Conservation (phyloP, 2,797 vertebrate genomes). For the Microctenopoma steveboyesi region DNA sequence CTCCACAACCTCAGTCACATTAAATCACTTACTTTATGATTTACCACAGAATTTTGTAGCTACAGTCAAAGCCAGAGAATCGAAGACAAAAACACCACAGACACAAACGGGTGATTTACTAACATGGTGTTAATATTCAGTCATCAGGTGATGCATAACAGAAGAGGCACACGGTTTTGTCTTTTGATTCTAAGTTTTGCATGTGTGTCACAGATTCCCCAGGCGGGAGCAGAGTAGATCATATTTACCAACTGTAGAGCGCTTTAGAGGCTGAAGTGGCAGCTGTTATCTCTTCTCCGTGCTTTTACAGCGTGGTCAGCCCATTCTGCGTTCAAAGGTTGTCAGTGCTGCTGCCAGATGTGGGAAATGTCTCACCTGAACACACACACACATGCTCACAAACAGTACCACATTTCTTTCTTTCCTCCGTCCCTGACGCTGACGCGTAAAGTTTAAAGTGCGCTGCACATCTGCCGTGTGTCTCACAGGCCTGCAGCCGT, state of each 20-base stretch:
- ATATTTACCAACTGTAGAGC: neutral
- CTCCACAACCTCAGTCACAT: no score
- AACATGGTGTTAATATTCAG: no score
- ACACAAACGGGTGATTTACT: no score
- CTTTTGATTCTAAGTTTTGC: neutral
- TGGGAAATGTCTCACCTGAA: slow-evolving; percentile 73
- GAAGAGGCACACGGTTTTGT: no score
- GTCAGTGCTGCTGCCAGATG: slow-evolving; percentile 9
- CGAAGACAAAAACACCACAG: no score
- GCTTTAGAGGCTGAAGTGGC: neutral
- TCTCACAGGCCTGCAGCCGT: slow-evolving; percentile 52
- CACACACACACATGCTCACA: slow-evolving; percentile 34
- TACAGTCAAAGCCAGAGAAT: no score
- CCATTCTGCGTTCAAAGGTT: slow-evolving; percentile 40
- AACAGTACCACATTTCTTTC: slow-evolving; percentile 24
- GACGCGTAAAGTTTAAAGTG: slow-evolving; percentile 67
- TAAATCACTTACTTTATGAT: no score
- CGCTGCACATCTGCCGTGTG: slow-evolving; percentile 59
- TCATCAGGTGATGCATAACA: no score
- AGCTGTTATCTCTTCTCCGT: neutral
- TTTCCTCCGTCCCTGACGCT: neutral
- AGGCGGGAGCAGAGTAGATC: neutral
- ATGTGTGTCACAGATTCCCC: neutral
- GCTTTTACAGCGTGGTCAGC: slow-evolving; percentile 2
- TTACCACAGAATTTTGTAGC: no score